Conservation (phyloP, 2,888 invertebrate genomes). For the Scelioninae gen. 2 region DNA sequence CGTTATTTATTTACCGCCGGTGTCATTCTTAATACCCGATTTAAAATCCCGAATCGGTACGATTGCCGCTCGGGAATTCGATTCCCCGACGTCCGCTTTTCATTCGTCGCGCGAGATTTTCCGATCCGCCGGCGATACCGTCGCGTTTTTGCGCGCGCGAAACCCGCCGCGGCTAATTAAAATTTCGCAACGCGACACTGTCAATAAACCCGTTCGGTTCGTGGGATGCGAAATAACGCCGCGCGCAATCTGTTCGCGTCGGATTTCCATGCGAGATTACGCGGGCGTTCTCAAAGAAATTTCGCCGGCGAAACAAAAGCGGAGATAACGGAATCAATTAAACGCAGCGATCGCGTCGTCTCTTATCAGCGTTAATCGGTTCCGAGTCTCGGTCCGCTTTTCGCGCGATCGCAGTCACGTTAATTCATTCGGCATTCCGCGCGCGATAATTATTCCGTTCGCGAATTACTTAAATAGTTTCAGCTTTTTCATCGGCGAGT, state of each 20-base stretch:
- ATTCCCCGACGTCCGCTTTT: conserved; percentile 2
- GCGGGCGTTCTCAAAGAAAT: too few species aligned
- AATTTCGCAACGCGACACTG: conserved; percentile 6
- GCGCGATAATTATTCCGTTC: conserved; percentile 7
- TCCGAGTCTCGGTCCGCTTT: background rate
- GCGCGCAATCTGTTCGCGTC: background rate
- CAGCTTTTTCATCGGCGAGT: conserved; percentile 1
- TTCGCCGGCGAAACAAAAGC: too few species aligned
- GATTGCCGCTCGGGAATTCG: conserved; percentile 22
- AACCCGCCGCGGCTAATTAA: conserved; percentile 15
- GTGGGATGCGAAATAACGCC: background rate
- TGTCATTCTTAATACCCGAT: conserved; percentile 30
- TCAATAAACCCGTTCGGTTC: conserved; percentile 9
- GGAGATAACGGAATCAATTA: too few species aligned
- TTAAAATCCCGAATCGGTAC: conserved; percentile 27
- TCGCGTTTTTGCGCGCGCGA: background rate
- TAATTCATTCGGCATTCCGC: conserved; percentile 9
- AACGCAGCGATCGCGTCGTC: too few species aligned
- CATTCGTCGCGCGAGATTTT: background rate
- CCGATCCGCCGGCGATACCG: background rate
- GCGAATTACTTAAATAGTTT: conserved; percentile 16
- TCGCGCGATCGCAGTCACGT: conserved; percentile 1
- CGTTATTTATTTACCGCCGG: conserved; percentile 40
- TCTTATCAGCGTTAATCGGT: too few species aligned
- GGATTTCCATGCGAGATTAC: background rate